phyloP scores from a whole-genome alignment of 1,140 invertebrate species.

The Brachionus asplanchnoidis region DNA sequence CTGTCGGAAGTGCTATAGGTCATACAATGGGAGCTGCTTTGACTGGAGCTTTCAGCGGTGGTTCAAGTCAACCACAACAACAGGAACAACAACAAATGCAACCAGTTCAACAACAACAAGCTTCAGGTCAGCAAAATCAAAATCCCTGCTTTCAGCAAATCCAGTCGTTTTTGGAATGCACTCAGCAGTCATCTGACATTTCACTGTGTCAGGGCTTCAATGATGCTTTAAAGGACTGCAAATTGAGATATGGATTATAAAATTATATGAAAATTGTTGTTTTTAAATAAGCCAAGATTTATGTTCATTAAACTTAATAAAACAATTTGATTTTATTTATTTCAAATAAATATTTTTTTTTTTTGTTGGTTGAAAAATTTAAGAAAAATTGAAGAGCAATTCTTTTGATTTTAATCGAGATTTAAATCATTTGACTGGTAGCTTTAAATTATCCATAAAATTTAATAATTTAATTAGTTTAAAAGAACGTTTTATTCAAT shows the following conservation, averaged over 20 bases:
- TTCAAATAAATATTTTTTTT: neutral
- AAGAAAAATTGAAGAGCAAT: neutral
- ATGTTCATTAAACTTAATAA: neutral
- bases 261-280: neutral
- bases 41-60: slow-evolving; percentile 73
- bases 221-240: slow-evolving; percentile 81
- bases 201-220: slow-evolving; percentile 84
- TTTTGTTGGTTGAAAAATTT: neutral
- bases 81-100: slow-evolving; percentile 49
- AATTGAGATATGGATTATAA: slow-evolving; percentile 42
- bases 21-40: slow-evolving; percentile 77
- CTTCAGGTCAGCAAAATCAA: slow-evolving; percentile 45
- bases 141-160: slow-evolving; percentile 59
- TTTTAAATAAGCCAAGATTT: neutral
- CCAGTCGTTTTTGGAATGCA: slow-evolving; percentile 80
- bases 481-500: no score
- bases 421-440: no score
- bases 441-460: no score
- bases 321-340: neutral
- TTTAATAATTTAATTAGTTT: no score
- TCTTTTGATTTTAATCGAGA: no score
- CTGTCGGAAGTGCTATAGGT: slow-evolving; percentile 78
- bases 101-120: slow-evolving; percentile 39
- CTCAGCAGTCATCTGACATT: slow-evolving; percentile 74
- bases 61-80: slow-evolving; percentile 60